Percentiles rank a stretch among this genome's conserved stretches.
These are phyloP conservation scores for Nomada lathburiana DNA, from an alignment of 2,888 invertebrate genomes.

Conservation along the genomic window DNA sequence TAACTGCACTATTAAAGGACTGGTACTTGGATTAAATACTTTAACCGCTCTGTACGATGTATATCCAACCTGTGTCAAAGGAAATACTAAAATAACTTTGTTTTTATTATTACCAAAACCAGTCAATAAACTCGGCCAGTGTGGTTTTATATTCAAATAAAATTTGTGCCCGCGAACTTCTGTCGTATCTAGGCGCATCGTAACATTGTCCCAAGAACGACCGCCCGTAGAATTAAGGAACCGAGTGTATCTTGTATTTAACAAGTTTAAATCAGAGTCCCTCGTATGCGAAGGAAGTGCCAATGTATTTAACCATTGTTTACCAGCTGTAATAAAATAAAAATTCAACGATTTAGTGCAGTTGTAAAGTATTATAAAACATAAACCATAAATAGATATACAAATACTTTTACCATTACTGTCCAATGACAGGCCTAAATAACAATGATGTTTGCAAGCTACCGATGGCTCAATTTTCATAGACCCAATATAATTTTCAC, in stretches of 20 bases:
- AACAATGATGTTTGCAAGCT: slow-evolving; percentile 90
- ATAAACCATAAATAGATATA: background rate
- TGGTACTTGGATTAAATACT: slow-evolving; percentile 90
- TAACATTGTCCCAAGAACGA: slow-evolving; percentile 88
- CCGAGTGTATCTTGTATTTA: slow-evolving; percentile 87
- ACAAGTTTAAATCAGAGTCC: slow-evolving; percentile 89
- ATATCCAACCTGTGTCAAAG: slow-evolving; percentile 91
- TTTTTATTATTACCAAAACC: slow-evolving; percentile 79
- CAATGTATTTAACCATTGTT: slow-evolving; percentile 89
- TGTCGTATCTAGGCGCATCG: slow-evolving; percentile 91
- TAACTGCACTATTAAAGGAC: slow-evolving; percentile 90
- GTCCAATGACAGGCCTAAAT: slow-evolving; percentile 90
- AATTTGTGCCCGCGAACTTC: slow-evolving; percentile 89
- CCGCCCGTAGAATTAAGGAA: slow-evolving; percentile 86
- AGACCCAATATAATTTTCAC: slow-evolving; percentile 85
- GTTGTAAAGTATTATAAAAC: background rate
- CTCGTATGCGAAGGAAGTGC: slow-evolving; percentile 88
- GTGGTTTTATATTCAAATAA: slow-evolving; percentile 88
- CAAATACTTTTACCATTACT: slow-evolving; percentile 86
- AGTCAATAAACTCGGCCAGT: slow-evolving; percentile 88
- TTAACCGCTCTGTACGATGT: slow-evolving; percentile 88
- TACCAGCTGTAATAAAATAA: slow-evolving; percentile 85
- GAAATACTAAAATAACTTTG: slow-evolving; percentile 87
- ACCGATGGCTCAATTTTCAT: slow-evolving; percentile 90
- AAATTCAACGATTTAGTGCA: background rate